Evolutionary conservation across 37 sponge, comb jelly and placozoan genomes (phyloP).

Genomic region (Theonella swinhoei): DNA sequence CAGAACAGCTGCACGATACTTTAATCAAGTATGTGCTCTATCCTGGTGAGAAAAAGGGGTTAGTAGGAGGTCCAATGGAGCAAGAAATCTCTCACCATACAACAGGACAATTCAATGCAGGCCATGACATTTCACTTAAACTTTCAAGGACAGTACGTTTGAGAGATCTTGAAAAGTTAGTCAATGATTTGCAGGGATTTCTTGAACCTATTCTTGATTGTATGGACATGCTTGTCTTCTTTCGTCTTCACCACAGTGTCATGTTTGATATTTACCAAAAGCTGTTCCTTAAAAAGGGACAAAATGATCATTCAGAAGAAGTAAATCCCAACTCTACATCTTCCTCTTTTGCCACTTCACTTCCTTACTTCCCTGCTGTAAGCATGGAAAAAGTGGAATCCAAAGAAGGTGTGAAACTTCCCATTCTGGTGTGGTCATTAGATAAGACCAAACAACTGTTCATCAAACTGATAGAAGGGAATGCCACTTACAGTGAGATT

Average conservation of each 20-base stretch:
- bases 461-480: slow-evolving; percentile 46
- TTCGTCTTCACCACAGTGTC: slow-evolving; percentile 58
- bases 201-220: slow-evolving; percentile 27
- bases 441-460: slow-evolving; percentile 21
- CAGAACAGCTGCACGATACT: slow-evolving; percentile 12
- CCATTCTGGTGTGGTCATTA: slow-evolving; percentile 10
- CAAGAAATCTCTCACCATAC: slow-evolving; percentile 7
- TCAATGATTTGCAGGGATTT: slow-evolving; percentile 14
- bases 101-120: slow-evolving; percentile 32
- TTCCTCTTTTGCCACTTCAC: not conserved
- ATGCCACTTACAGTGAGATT: slow-evolving; percentile 59
- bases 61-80: not conserved
- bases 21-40: slow-evolving; percentile 30
- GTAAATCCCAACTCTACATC: not conserved
- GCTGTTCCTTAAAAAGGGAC: slow-evolving; percentile 14
- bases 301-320: not conserved
- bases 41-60: slow-evolving; percentile 30
- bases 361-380: not conserved
- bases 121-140: slow-evolving; percentile 15
- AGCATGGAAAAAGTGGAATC: not conserved
- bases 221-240: slow-evolving; percentile 63
- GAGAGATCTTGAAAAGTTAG: slow-evolving; percentile 1
- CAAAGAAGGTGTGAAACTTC: slow-evolving; percentile 12
- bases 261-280: slow-evolving; percentile 71
- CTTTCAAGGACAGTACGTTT: slow-evolving; percentile 22